Evolutionary conservation across 2,797 vertebrate genomes (phyloP), one percentile per base, ranked within the genome.

Genomic region (Pteronotus mesoamericanus): DNA sequence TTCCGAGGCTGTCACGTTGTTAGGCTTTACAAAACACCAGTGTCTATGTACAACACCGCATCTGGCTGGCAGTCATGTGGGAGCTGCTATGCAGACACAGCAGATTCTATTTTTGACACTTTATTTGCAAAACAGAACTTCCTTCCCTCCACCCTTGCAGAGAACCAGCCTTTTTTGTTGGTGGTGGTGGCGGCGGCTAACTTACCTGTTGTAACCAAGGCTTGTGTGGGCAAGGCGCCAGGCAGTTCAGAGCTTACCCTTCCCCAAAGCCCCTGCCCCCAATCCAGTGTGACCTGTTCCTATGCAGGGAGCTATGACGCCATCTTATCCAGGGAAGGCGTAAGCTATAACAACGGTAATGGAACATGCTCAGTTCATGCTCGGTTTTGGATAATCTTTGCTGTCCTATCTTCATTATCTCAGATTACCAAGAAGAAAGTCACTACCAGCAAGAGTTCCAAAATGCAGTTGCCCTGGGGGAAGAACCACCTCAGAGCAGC

Each of bases 31-130:
- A 32, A n/a, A 83, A 68, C 80, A n/a, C 42, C 29, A 12, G 11
- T 9, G 29, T n/a, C 18, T 21, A 6, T 44, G 15, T 0, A 26
- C 66, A 7, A 1, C 8, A 0, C 32, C 1, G 68, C 37, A 16
- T 11, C 39, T 39, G 80, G 59, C 16, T 11, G 55, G 83, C 64
- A 2, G 39, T 29, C 4, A 46, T 0, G 8, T 14, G 77, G 86
- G 61, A 18, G 42, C 42, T 29, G 92, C 75, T 26, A 0, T 1
- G 77, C 21, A 68, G 24, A 71, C 71, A 14, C 3, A 0, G 78
- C 6, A 16, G 39, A 8, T 34, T 71, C 68, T 92, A 57, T 84
- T 79, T 95, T 91, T 61, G 90, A 75, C 75, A 74, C 32, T n/a
- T 85, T 6, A 69, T 5, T 29, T 59, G 64, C 46, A 32, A 86